These are phyloP conservation scores for Thaleichthys pacificus DNA, from an alignment of 2,797 vertebrate species.

Conservation along the genomic window DNA sequence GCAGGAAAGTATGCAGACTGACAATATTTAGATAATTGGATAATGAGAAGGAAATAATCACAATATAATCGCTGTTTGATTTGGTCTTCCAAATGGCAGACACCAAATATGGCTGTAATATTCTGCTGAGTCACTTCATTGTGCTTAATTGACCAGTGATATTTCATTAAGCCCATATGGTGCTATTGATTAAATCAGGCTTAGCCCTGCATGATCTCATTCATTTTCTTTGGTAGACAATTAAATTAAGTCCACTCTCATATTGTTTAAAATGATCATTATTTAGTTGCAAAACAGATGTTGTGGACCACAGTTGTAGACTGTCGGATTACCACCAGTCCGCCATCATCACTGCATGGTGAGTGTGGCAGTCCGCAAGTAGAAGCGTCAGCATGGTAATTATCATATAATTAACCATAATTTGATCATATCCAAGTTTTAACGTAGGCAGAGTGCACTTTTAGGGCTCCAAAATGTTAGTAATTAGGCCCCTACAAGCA, in stretches of 20 bases:
- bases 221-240: conserved; percentile 42
- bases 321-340: background rate
- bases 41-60: conserved; percentile 69
- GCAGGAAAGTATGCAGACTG: conserved; percentile 60
- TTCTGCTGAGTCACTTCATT: conserved; percentile 52
- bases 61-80: conserved; percentile 50
- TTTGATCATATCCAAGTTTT: too few relatives aligned
- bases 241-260: conserved; percentile 53
- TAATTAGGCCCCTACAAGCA: conserved; percentile 23
- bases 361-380: conserved; percentile 13
- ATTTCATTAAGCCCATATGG: conserved; percentile 48
- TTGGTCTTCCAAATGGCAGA: conserved; percentile 39
- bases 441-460: background rate
- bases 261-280: conserved; percentile 47
- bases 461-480: background rate
- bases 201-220: conserved; percentile 55
- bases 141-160: conserved; percentile 47
- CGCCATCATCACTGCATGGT: conserved; percentile 47
- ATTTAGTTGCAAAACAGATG: conserved; percentile 57
- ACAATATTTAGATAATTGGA: conserved; percentile 57
- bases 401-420: background rate
- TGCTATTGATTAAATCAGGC: conserved; percentile 54
- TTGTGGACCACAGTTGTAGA: conserved; percentile 56
- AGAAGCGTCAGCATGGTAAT: background rate
- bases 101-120: conserved; percentile 42